A percentile compares a stretch with the other conserved stretches of the same genome.
Conservation (phyloP, 1,140 invertebrate species). For the Musca vetustissima region DNA sequence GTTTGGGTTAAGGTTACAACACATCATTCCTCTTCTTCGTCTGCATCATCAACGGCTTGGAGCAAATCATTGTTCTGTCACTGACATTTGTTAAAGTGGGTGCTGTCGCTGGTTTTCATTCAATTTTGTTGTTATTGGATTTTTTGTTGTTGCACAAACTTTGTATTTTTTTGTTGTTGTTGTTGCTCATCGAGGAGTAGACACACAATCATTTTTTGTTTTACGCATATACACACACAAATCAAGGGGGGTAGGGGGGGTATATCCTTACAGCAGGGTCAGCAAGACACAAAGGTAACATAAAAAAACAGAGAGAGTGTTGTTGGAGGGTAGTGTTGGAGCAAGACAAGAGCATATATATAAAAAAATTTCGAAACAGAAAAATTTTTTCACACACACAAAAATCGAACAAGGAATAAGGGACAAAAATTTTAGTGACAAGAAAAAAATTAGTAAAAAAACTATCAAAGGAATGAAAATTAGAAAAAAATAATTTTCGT, state of each 20-base stretch:
- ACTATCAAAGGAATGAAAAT: background rate
- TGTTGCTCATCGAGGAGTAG: background rate
- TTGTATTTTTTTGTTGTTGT: background rate
- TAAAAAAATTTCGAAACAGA: background rate
- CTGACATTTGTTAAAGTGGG: background rate
- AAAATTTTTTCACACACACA: conserved; percentile 9
- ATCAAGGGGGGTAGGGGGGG: background rate
- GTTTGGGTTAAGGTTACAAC: conserved; percentile 21
- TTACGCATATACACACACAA: conserved; percentile 18
- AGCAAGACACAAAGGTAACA: background rate
- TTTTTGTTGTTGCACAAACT: background rate
- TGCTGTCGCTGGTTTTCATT: background rate
- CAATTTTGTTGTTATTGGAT: background rate
- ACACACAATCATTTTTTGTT: conserved; percentile 10
- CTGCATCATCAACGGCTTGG: background rate
- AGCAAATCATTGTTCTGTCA: background rate
- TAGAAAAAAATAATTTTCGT: background rate
- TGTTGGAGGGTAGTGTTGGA: no score
- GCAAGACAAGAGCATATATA: background rate
- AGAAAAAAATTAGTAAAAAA: background rate
- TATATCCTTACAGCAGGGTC: background rate
- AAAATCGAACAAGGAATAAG: background rate
- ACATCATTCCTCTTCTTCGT: background rate
- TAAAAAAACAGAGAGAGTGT: background rate
- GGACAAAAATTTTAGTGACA: background rate